phyloP scores from a whole-genome alignment of 2,888 invertebrate genomes.

The Lasioglossum leucozonium region DNA sequence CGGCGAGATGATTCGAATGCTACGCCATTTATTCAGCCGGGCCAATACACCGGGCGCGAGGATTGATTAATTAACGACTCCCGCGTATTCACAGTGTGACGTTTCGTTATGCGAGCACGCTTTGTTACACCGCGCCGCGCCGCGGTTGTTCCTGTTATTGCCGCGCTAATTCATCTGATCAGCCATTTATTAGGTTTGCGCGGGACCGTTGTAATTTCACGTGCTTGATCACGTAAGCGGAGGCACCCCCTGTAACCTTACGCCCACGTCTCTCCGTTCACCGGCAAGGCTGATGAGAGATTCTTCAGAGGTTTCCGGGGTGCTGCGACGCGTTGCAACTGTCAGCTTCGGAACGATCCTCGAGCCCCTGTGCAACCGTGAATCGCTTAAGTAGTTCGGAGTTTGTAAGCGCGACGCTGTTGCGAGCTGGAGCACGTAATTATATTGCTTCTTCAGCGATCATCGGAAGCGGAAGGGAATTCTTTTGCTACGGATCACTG shows the following conservation, averaged over 20 bases:
- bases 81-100: slow-evolving; percentile 59
- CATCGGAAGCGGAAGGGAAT: neutral
- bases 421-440: neutral
- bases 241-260: neutral
- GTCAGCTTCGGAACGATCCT: slow-evolving; percentile 3
- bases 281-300: slow-evolving; percentile 40
- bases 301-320: slow-evolving; percentile 32
- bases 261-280: slow-evolving; percentile 11
- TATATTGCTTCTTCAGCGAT: slow-evolving; percentile 4
- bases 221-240: slow-evolving; percentile 42
- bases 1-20: slow-evolving; percentile 50
- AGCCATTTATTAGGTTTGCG: slow-evolving; percentile 65
- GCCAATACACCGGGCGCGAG: slow-evolving; percentile 38
- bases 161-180: slow-evolving; percentile 70
- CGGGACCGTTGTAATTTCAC: slow-evolving; percentile 54
- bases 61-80: slow-evolving; percentile 66
- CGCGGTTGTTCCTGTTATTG: slow-evolving; percentile 57
- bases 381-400: slow-evolving; percentile 1
- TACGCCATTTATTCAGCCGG: slow-evolving; percentile 48
- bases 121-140: slow-evolving; percentile 46
- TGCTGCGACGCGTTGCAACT: neutral
- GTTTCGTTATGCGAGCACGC: slow-evolving; percentile 68
- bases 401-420: neutral
- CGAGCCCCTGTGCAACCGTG: neutral
- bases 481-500: neutral